These are phyloP conservation scores for Elaphurus davidianus DNA, from an alignment of 2,113 vertebrate species.

Conservation along the genomic window DNA sequence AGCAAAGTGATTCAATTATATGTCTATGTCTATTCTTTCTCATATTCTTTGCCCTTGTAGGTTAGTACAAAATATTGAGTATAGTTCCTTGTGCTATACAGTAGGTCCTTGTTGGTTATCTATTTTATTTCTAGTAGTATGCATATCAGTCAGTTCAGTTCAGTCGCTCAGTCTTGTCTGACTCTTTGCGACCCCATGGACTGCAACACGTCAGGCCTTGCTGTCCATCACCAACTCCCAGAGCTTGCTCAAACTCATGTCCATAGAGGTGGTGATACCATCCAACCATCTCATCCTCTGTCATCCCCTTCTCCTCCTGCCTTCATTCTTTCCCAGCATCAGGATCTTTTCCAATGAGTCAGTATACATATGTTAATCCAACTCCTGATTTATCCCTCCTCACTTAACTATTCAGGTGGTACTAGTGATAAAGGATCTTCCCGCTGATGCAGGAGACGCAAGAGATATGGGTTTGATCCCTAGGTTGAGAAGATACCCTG, in stretches of 20 bases:
- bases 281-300: not conserved
- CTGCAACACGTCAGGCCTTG: not conserved
- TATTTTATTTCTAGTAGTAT: not conserved
- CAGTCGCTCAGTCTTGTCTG: rapidly evolving
- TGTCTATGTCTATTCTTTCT: not conserved
- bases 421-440: not conserved
- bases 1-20: not conserved
- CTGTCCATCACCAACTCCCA: rapidly evolving
- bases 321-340: not conserved
- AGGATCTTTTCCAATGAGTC: not conserved
- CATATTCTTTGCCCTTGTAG: not conserved
- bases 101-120: not conserved
- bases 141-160: not conserved
- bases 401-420: not conserved
- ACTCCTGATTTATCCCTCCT: not conserved
- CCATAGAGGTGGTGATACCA: not conserved
- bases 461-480: not conserved
- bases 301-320: rapidly evolving
- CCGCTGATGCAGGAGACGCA: not conserved
- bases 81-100: not conserved
- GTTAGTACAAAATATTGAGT: not conserved
- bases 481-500: not conserved
- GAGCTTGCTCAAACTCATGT: not conserved
- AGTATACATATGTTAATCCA: not conserved
- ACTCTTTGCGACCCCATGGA: not conserved